Evolutionary conservation across 2,888 invertebrate species (phyloP).

Genomic region (Agriopis marginaria): DNA sequence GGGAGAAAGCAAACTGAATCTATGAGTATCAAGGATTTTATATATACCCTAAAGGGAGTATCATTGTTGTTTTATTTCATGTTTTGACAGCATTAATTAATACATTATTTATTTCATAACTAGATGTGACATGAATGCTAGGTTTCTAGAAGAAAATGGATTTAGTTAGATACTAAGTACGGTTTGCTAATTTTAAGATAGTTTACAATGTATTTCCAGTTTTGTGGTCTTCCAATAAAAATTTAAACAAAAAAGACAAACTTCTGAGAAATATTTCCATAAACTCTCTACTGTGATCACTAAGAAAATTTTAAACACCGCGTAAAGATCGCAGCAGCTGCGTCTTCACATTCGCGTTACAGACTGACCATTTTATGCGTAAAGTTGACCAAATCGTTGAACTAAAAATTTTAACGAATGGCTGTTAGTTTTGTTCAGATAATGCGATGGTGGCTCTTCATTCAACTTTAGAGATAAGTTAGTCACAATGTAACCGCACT

Average conservation of each 20-base stretch:
- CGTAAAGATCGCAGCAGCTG: constrained; percentile 70
- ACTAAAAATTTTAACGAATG: background rate
- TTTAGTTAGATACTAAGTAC: no score
- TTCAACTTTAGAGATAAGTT: background rate
- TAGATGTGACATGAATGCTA: no score
- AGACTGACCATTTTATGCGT: background rate
- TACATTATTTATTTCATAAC: no score
- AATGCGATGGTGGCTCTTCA: background rate
- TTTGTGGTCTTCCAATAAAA: no score
- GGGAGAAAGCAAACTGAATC: no score
- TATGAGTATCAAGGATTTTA: no score
- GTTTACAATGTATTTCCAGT: no score
- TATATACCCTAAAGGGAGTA: no score
- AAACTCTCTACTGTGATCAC: background rate
- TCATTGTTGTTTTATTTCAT: no score
- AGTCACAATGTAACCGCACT: constrained; percentile 40
- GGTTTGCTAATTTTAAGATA: no score
- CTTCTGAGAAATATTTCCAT: background rate
- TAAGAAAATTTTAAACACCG: constrained; percentile 1
- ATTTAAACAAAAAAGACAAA: background rate
- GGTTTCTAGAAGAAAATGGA: no score
- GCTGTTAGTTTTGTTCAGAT: background rate
- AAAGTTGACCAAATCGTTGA: background rate
- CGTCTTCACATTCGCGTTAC: constrained; percentile 62
- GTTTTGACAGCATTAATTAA: no score